phyloP scores from a whole-genome alignment of 2,888 invertebrate genomes.

The Cryptus armator region DNA sequence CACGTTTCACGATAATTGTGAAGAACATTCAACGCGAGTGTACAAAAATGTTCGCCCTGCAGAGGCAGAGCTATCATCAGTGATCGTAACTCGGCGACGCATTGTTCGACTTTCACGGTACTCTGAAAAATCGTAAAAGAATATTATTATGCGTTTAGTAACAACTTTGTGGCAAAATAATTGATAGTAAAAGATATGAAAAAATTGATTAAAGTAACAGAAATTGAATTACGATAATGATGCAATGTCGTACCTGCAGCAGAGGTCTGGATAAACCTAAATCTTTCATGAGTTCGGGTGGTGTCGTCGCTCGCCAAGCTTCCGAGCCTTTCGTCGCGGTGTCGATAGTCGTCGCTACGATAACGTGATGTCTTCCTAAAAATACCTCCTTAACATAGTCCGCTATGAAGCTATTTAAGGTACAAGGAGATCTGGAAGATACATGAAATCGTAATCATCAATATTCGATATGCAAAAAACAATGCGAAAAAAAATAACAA shows the following conservation, averaged over 20 bases:
- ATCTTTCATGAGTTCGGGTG: slow-evolving; percentile 89
- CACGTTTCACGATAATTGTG: slow-evolving; percentile 92
- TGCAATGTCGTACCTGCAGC: slow-evolving; percentile 86
- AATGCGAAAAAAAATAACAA: background rate
- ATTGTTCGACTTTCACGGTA: slow-evolving; percentile 90
- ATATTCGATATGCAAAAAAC: background rate
- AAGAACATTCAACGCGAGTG: slow-evolving; percentile 90
- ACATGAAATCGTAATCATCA: background rate
- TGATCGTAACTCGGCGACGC: slow-evolving; percentile 89
- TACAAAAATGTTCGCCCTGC: slow-evolving; percentile 91
- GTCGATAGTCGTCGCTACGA: slow-evolving; percentile 89
- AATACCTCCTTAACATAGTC: slow-evolving; percentile 96
- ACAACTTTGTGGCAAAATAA: slow-evolving; percentile 13
- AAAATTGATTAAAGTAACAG: background rate
- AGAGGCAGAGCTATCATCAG: slow-evolving; percentile 90
- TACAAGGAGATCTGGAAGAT: slow-evolving; percentile 88
- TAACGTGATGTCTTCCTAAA: slow-evolving; percentile 91
- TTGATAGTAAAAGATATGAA: slow-evolving; percentile 16
- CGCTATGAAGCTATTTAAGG: slow-evolving; percentile 93
- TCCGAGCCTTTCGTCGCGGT: slow-evolving; percentile 90
- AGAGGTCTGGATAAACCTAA: slow-evolving; percentile 89
- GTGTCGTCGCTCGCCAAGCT: slow-evolving; percentile 92
- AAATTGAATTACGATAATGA: background rate
- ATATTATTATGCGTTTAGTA: too few relatives aligned
- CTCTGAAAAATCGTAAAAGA: slow-evolving; percentile 86